phyloP scores from a whole-genome alignment of 53 echinoderm and acorn worm species.

The Actinopyga echinites region DNA sequence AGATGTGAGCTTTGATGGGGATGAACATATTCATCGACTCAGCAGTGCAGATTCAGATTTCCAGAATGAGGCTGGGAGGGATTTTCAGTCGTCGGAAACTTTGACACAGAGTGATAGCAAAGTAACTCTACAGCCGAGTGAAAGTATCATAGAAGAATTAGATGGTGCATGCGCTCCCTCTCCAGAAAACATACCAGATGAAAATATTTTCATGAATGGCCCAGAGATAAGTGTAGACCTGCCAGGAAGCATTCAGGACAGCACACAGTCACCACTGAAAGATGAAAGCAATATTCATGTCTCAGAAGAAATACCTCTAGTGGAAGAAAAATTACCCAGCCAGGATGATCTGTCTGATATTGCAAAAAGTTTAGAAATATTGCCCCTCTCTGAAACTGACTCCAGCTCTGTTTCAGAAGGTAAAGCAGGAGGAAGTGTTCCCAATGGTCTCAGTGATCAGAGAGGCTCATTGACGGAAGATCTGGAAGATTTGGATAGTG shows the following conservation, averaged over 20 bases:
- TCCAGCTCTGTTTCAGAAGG: slow-evolving; percentile 29
- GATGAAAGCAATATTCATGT: no score
- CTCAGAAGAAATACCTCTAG: no score
- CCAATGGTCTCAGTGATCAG: background rate
- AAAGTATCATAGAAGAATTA: background rate
- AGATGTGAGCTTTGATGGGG: slow-evolving; percentile 22
- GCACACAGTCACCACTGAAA: no score
- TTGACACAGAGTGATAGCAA: background rate
- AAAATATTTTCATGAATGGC: no score
- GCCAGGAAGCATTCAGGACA: no score
- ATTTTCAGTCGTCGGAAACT: background rate
- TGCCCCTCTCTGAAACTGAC: slow-evolving; percentile 24
- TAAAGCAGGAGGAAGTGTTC: background rate
- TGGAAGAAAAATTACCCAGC: no score
- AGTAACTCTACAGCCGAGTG: background rate
- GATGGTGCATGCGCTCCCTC: no score
- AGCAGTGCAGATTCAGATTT: background rate
- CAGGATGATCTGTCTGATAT: background rate
- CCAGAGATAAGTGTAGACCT: no score
- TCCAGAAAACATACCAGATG: no score
- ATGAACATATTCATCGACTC: background rate
- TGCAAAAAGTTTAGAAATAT: slow-evolving; percentile 8
- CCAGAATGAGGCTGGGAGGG: background rate
- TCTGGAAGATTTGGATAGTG: slow-evolving; percentile 11
- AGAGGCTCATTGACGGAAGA: slow-evolving; percentile 5